These are phyloP conservation scores for Lycaena phlaeas DNA, from an alignment of 2,888 invertebrate genomes.

Conservation along the genomic window DNA sequence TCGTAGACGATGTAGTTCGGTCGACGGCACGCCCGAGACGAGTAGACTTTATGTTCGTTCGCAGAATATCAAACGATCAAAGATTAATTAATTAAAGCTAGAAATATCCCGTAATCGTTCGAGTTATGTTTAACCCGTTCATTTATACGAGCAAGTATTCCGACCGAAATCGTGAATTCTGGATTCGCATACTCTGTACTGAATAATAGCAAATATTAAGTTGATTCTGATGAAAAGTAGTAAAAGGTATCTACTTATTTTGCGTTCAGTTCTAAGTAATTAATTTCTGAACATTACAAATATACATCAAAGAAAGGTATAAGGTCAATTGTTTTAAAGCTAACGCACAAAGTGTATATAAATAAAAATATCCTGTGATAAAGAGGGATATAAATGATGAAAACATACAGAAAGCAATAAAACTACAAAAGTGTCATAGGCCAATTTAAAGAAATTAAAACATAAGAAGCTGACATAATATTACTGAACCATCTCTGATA, in stretches of 20 bases:
- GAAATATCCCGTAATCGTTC: constrained; percentile 1
- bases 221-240: too few relatives aligned
- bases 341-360: background rate
- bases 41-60: constrained; percentile 2
- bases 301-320: too few relatives aligned
- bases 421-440: too few relatives aligned
- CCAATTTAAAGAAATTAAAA: background rate
- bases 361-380: background rate
- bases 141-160: background rate
- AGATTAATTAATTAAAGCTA: background rate
- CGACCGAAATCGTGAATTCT: constrained; percentile 5
- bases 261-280: too few relatives aligned
- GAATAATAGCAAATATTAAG: too few relatives aligned
- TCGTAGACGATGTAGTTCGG: constrained; percentile 30
- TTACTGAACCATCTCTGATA: too few relatives aligned
- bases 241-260: too few relatives aligned
- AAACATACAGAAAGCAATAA: too few relatives aligned
- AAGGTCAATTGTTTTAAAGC: background rate
- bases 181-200: constrained; percentile 1
- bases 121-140: background rate
- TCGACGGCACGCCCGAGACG: constrained; percentile 13
- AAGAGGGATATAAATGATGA: too few relatives aligned
- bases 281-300: too few relatives aligned
- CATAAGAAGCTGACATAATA: too few relatives aligned
- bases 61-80: background rate